A percentile compares a stretch with the other conserved stretches of the same genome.
phyloP scores from a whole-genome alignment of 2,888 invertebrate species.

The Congeria kusceri region DNA sequence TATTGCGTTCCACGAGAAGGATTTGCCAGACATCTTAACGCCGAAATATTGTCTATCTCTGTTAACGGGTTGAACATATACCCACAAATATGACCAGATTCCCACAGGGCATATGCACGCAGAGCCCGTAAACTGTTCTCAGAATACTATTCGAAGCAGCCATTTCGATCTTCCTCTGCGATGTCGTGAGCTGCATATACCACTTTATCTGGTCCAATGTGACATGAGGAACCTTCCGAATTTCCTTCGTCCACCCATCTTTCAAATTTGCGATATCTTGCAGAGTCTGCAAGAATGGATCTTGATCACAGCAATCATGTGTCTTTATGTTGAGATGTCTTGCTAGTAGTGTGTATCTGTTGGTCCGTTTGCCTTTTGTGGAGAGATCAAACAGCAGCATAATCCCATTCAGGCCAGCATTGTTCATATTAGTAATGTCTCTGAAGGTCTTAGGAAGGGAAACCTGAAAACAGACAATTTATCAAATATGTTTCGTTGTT shows the following conservation, averaged over 20 bases:
- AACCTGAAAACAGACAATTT: conserved; percentile 9
- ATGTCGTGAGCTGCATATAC: conserved; percentile 34
- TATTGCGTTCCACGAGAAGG: conserved; percentile 35
- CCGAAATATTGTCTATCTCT: background rate
- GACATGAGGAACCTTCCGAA: conserved; percentile 13
- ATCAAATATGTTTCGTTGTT: too few relatives aligned
- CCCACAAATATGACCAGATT: conserved; percentile 20
- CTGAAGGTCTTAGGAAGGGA: conserved; percentile 19
- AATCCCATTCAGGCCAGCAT: conserved; percentile 3
- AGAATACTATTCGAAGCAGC: conserved; percentile 6
- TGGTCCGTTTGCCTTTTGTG: conserved; percentile 9
- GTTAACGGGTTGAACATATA: conserved; percentile 4
- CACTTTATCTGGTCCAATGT: background rate
- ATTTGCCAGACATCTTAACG: conserved; percentile 17
- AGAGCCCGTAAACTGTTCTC: conserved; percentile 3
- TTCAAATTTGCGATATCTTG: conserved; percentile 4
- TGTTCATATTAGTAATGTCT: conserved; percentile 9
- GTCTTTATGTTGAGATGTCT: conserved; percentile 13
- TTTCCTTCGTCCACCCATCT: conserved; percentile 20
- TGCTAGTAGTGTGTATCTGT: conserved; percentile 12
- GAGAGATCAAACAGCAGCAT: background rate
- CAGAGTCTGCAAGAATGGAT: conserved; percentile 28
- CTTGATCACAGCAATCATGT: background rate
- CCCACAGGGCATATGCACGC: conserved; percentile 22
- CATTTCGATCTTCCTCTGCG: background rate